Conservation (phyloP, 2,888 invertebrate genomes). For the Scaptomyza flava region DNA sequence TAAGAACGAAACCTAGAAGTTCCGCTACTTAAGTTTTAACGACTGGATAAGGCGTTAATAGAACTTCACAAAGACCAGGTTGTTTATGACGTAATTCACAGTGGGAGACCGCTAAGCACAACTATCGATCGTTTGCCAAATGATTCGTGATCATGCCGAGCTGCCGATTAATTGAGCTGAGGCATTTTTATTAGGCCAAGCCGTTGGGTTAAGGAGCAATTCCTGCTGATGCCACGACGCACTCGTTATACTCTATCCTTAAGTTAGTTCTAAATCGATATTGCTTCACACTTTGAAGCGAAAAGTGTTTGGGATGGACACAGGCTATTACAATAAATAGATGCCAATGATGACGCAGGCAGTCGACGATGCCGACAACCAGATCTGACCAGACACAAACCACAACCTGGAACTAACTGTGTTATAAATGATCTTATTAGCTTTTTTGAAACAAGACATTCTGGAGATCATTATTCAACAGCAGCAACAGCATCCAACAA, state of each 20-base stretch:
- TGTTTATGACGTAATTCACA: constrained; percentile 49
- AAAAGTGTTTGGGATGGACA: constrained; percentile 5
- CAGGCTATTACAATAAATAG: constrained; percentile 42
- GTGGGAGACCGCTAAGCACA: constrained; percentile 29
- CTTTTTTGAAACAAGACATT: constrained; percentile 79
- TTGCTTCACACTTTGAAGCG: constrained; percentile 18
- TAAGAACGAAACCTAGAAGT: constrained; percentile 21
- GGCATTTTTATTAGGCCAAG: constrained; percentile 74
- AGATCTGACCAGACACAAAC: constrained; percentile 37
- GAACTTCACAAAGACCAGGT: constrained; percentile 9
- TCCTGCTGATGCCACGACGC: not conserved
- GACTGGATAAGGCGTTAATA: constrained; percentile 32
- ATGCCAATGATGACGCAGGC: constrained; percentile 62
- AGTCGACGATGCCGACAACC: constrained; percentile 53
- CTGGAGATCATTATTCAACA: constrained; percentile 76
- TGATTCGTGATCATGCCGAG: constrained; percentile 45
- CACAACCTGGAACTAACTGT: constrained; percentile 68
- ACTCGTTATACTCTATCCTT: constrained; percentile 7
- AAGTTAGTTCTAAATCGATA: constrained; percentile 1
- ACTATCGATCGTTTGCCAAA: constrained; percentile 39
- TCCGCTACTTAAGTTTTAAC: not conserved
- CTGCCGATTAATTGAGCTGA: constrained; percentile 77
- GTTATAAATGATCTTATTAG: constrained; percentile 82
- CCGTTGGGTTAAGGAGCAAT: not conserved
- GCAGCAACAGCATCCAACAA: constrained; percentile 26